Evolutionary conservation across 2,113 vertebrate species (phyloP).

Genomic region (Cinclus mexicanus): DNA sequence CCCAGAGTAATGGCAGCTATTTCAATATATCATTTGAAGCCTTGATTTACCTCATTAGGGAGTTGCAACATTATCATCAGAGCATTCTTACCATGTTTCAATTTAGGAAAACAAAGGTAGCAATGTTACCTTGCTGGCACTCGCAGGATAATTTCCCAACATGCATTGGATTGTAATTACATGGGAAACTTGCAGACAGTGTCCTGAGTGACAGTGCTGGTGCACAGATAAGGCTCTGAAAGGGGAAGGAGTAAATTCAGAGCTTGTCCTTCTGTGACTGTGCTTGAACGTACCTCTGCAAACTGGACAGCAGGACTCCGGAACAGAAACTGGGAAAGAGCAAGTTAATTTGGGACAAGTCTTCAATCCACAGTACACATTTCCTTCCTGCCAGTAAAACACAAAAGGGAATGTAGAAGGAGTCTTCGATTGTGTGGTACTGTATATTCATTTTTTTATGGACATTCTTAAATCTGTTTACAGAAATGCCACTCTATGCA

Average conservation of each 20-base stretch:
- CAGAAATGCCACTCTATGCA: background rate
- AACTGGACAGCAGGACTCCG: constrained; percentile 78
- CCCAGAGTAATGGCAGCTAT: background rate
- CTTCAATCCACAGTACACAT: constrained; percentile 81
- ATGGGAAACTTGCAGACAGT: background rate
- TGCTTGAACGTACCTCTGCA: constrained; percentile 75
- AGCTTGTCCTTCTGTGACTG: background rate
- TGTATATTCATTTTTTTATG: background rate
- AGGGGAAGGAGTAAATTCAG: background rate
- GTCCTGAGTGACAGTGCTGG: background rate
- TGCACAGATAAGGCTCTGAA: background rate
- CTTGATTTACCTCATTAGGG: background rate
- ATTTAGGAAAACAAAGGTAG: background rate
- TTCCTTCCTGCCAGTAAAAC: constrained; percentile 77
- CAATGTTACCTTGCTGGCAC: background rate
- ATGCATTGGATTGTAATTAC: background rate
- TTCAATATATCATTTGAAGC: background rate
- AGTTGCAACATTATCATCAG: background rate
- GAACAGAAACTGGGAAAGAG: constrained; percentile 74
- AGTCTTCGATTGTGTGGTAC: background rate
- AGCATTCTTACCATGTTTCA: background rate
- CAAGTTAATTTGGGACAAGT: constrained; percentile 81
- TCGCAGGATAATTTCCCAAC: background rate
- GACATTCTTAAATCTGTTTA: background rate
- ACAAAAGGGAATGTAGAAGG: background rate